Base-by-base conservation (phyloP, 2,888 invertebrate genomes). In the Pristionchus maxplancki region DNA sequence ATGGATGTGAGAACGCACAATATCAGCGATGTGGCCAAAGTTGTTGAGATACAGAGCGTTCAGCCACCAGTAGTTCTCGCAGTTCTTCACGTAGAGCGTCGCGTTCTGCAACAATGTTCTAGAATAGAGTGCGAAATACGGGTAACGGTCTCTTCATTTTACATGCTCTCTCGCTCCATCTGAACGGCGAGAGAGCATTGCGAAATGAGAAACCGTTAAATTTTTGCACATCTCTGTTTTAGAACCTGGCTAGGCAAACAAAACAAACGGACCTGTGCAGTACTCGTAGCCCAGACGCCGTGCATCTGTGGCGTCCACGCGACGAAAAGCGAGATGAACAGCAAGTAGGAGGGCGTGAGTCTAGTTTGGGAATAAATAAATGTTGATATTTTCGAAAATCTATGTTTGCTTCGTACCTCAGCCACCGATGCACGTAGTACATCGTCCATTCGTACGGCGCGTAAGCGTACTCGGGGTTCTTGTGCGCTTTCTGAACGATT, bases 21-120 rank as follows among this genome's bases (percentile, higher is more conserved):
- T 82, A 28, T 82, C 31, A n/a, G 24, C 20, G 24, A 82, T 31
- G 37, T 83, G 5, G 11, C 9, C 58, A 15, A 53, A 83, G 37
- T 50, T 83, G 24, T 83, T 83, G 53, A 83, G 48, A 34, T 83
- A 83, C 5, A 83, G 83, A 3, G 58, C 53, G 53, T 83, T 83
- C 83, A 37, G 40, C 83, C 83, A 83, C 83, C 83, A 83, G 17
- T 34, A 20, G 3, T 83, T 50, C 83, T 83, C 83, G 40, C 83
- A 83, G 17, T 37, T 53, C 13, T 53, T 28, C 28, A 58, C 83
- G 13, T 20, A 40, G 5, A 11, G 4, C 5, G 83, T 31, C 24
- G 28, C 17, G 37, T 83, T 83, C 37, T 78, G 17, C 28, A 28
- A n/a, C 53, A 58, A n/a, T n/a, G n/a, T n/a, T n/a, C n/a, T n/a